These are phyloP conservation scores for Tragelaphus strepsiceros DNA, from an alignment of 2,113 vertebrate species.

Conservation along the genomic window DNA sequence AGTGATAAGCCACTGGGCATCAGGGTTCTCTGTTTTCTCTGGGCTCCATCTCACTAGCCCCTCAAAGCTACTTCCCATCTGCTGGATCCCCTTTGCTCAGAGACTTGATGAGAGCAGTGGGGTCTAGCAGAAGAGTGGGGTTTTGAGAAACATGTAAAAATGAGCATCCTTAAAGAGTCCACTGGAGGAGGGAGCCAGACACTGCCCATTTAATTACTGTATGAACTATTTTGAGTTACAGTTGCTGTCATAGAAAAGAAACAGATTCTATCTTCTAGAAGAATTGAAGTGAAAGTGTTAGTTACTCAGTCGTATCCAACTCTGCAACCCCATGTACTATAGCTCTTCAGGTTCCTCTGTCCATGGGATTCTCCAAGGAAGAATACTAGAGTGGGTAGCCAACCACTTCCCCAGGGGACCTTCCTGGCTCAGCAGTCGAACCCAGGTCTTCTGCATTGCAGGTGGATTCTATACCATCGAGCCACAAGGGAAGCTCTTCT, in stretches of 20 bases:
- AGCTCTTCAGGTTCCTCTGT: not conserved
- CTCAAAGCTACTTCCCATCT: not conserved
- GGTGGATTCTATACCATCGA: not conserved
- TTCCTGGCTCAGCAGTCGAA: not conserved
- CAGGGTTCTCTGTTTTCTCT: not conserved
- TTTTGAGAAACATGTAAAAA: not conserved
- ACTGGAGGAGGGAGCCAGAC: not conserved
- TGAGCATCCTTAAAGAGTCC: not conserved
- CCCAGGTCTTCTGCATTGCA: not conserved
- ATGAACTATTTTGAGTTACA: not conserved
- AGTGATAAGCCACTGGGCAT: not conserved
- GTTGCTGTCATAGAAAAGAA: not conserved
- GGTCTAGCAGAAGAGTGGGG: accelerated
- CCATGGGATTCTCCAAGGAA: not conserved
- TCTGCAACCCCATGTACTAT: not conserved
- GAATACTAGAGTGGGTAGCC: not conserved
- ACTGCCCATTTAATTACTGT: not conserved
- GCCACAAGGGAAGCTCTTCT: not conserved
- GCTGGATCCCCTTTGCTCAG: not conserved
- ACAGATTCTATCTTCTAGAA: not conserved
- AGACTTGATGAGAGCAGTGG: not conserved
- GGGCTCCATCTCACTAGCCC: not conserved
- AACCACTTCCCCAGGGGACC: not conserved
- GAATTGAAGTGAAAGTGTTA: not conserved
- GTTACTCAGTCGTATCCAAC: not conserved